Conservation (phyloP, 2,113 vertebrate species). For the Daphoenositta chrysoptera region DNA sequence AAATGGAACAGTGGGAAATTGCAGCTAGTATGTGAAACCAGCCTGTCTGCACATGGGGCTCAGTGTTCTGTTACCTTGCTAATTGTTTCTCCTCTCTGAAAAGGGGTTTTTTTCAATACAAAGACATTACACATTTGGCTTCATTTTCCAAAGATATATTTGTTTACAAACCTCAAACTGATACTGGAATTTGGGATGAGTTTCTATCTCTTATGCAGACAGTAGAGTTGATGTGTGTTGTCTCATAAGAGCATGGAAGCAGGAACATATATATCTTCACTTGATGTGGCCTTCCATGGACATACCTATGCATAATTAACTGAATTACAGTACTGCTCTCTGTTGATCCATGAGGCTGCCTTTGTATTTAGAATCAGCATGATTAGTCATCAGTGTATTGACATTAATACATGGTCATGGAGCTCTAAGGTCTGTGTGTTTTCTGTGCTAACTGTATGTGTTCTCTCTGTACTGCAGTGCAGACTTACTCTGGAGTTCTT, state of each 20-base stretch:
- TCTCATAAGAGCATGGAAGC: neutral
- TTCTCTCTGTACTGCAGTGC: neutral
- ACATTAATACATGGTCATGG: neutral
- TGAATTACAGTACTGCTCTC: neutral
- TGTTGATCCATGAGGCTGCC: neutral
- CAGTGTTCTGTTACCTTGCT: neutral
- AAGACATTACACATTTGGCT: neutral
- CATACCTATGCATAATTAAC: neutral
- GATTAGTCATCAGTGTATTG: neutral
- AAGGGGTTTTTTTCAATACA: neutral
- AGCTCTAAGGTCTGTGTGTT: neutral
- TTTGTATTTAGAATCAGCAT: neutral
- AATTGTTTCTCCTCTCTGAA: neutral
- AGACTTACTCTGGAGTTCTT: neutral
- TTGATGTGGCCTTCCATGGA: neutral
- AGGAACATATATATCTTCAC: neutral
- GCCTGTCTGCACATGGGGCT: neutral
- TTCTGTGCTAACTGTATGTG: neutral
- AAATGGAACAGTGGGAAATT: neutral
- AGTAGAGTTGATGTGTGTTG: neutral
- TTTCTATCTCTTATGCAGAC: neutral
- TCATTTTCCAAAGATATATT: neutral
- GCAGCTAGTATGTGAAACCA: neutral
- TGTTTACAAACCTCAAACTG: neutral
- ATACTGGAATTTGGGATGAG: neutral